These are phyloP conservation scores for Coreoperca whiteheadi DNA, from an alignment of 2,113 vertebrate genomes.

Conservation along the genomic window DNA sequence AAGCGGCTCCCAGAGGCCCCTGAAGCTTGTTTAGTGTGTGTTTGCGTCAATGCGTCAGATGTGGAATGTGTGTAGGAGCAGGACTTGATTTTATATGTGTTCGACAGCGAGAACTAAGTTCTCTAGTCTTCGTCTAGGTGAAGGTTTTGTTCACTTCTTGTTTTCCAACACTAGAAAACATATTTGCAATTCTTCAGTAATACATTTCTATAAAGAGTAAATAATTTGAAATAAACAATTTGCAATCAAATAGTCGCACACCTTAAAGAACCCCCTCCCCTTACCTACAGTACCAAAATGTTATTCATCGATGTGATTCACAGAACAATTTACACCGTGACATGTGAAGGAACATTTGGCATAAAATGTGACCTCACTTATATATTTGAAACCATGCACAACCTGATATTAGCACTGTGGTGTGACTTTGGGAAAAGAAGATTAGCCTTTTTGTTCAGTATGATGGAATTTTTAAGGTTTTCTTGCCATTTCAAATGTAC, in stretches of 20 bases:
- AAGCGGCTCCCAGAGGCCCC: constrained; percentile 44
- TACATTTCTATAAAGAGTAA: neutral
- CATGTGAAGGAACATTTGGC: too few relatives aligned
- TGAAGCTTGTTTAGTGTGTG: constrained; percentile 1
- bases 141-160: neutral
- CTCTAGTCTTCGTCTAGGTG: too few relatives aligned
- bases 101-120: neutral
- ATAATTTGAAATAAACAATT: neutral
- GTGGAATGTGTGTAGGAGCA: neutral
- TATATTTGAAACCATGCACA: too few relatives aligned
- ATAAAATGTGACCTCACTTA: neutral
- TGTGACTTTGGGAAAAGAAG: too few relatives aligned
- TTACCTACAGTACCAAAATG: too few relatives aligned
- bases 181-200: neutral
- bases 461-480: too few relatives aligned
- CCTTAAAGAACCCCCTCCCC: neutral
- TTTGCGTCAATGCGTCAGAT: neutral
- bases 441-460: too few relatives aligned
- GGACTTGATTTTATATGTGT: neutral
- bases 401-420: too few relatives aligned
- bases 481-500: too few relatives aligned
- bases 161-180: neutral
- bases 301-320: neutral
- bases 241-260: neutral
- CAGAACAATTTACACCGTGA: neutral